phyloP scores from a whole-genome alignment of 2,113 vertebrate species.

The Dicaeum eximium region DNA sequence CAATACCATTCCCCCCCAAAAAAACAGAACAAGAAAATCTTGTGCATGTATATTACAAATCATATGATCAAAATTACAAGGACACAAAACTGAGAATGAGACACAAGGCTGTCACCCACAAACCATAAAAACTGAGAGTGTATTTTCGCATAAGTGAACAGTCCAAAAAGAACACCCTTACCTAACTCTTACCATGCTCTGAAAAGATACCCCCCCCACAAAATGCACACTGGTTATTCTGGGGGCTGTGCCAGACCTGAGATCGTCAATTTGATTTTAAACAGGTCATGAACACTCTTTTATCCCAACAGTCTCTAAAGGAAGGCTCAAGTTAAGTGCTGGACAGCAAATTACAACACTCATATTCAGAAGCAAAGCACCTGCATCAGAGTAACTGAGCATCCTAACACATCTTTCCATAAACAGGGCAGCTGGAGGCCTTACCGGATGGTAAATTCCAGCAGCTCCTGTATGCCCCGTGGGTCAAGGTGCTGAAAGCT shows the following conservation, averaged over 20 bases:
- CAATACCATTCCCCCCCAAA: neutral
- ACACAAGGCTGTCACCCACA: neutral
- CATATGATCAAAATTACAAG: neutral
- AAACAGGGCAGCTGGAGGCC: neutral
- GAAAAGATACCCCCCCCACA: fast-evolving
- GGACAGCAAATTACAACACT: neutral
- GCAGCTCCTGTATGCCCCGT: slow-evolving; percentile 86
- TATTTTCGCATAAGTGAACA: neutral
- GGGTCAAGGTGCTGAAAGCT: slow-evolving; percentile 89
- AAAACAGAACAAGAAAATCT: neutral
- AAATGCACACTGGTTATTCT: neutral
- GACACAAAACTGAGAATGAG: neutral
- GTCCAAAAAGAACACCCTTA: neutral
- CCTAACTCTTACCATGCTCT: neutral
- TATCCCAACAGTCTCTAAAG: neutral
- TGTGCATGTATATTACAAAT: neutral
- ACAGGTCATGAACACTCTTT: neutral
- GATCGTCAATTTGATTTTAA: neutral
- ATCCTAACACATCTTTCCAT: neutral
- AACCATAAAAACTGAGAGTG: neutral
- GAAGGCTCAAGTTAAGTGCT: neutral
- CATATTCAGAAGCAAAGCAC: neutral
- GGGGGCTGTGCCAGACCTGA: neutral
- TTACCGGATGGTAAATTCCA: slow-evolving; percentile 92
- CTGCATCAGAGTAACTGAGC: neutral